Percentiles rank a stretch among this genome's conserved stretches.
Conservation (phyloP, 1,140 invertebrate genomes). For the Plodia interpunctella region DNA sequence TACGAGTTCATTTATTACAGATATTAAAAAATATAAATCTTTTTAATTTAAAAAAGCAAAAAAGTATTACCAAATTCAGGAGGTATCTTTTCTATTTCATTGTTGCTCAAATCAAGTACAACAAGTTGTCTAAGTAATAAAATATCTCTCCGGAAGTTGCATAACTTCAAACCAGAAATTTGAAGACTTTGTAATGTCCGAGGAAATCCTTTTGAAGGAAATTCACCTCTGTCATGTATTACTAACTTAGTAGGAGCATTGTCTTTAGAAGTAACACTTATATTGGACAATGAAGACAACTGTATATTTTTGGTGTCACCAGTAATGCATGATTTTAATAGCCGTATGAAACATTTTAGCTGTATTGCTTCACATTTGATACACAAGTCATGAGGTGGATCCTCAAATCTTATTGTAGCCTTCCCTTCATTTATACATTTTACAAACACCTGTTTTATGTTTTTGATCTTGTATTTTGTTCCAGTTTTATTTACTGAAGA, state of each 20-base stretch:
- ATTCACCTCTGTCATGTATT: slow-evolving; percentile 80
- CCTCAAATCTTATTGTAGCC: slow-evolving; percentile 83
- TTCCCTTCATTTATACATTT: slow-evolving; percentile 86
- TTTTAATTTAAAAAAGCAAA: too few species aligned
- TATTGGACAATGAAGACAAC: slow-evolving; percentile 61
- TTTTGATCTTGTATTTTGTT: slow-evolving; percentile 82
- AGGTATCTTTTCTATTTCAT: slow-evolving; percentile 85
- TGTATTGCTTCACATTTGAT: slow-evolving; percentile 82
- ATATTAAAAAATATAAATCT: too few species aligned
- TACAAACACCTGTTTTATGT: slow-evolving; percentile 81
- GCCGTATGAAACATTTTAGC: slow-evolving; percentile 82
- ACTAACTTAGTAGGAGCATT: slow-evolving; percentile 78
- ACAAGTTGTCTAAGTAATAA: slow-evolving; percentile 80
- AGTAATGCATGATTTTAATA: slow-evolving; percentile 79
- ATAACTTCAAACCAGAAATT: slow-evolving; percentile 79
- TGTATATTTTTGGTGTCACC: slow-evolving; percentile 74
- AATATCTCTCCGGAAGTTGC: slow-evolving; percentile 83
- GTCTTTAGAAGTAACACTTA: slow-evolving; percentile 76
- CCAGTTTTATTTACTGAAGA: slow-evolving; percentile 81
- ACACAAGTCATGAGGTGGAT: slow-evolving; percentile 83
- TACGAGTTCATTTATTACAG: too few species aligned
- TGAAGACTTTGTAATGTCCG: slow-evolving; percentile 78
- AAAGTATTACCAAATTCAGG: slow-evolving; percentile 82
- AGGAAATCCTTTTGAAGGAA: slow-evolving; percentile 84
- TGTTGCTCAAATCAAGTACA: slow-evolving; percentile 86